These are phyloP conservation scores for Halichondria panicea DNA, from an alignment of 37 sponge, comb jelly and placozoan species.

Conservation along the genomic window DNA sequence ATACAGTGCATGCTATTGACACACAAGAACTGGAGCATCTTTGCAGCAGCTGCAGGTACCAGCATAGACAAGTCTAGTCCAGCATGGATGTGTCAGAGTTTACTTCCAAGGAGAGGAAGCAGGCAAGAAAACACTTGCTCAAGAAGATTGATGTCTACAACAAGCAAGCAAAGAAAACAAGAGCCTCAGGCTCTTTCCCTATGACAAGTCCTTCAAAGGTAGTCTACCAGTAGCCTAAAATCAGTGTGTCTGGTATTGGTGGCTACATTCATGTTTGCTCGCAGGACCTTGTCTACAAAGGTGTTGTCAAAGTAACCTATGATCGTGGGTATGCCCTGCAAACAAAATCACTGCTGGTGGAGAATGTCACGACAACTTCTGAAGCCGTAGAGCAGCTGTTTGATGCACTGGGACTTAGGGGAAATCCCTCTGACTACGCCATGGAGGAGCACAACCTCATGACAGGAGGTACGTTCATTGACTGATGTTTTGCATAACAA, in stretches of 20 bases:
- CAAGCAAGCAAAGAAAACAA: conserved; percentile 38
- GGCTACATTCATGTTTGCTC: not conserved
- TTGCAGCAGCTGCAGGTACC: not conserved
- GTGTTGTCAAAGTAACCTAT: conserved; percentile 68
- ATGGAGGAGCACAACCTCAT: conserved; percentile 70
- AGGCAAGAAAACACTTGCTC: conserved; percentile 44
- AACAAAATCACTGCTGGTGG: conserved; percentile 68
- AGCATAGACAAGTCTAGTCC: not conserved
- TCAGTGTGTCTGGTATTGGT: not conserved
- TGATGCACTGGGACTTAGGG: conserved; percentile 54
- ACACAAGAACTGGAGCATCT: not conserved
- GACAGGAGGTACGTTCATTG: conserved; percentile 52
- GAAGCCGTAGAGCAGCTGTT: conserved; percentile 63
- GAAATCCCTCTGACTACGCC: conserved; percentile 50
- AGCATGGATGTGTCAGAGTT: conserved; percentile 40
- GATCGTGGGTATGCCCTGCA: conserved; percentile 77
- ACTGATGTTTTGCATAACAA: not conserved
- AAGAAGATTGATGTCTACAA: conserved; percentile 68
- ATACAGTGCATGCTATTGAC: not conserved
- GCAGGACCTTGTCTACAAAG: conserved; percentile 66
- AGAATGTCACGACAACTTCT: conserved; percentile 40
- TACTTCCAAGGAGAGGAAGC: conserved; percentile 55
- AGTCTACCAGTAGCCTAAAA: not conserved
- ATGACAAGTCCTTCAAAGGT: conserved; percentile 37
- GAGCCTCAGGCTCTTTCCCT: conserved; percentile 41